Conservation (phyloP, 2,797 vertebrate species). For the Neosilurus mollespiculum region DNA sequence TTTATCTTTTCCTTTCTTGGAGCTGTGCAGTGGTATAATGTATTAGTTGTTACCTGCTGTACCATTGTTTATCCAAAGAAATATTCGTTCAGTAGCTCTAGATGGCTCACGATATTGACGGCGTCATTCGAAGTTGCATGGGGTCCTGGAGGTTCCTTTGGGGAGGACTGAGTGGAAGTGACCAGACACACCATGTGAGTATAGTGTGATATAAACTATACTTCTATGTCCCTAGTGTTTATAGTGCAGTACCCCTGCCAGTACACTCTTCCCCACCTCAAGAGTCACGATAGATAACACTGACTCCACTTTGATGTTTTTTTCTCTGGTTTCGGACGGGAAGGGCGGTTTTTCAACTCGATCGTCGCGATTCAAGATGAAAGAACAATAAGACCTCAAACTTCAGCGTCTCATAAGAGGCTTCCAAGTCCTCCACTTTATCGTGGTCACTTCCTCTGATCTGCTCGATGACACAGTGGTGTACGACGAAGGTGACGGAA, state of each 20-base stretch:
- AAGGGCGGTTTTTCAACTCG: constrained; percentile 60
- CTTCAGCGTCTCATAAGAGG: constrained; percentile 65
- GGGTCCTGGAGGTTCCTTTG: neutral
- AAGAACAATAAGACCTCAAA: constrained; percentile 72
- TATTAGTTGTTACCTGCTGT: neutral
- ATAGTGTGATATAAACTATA: neutral
- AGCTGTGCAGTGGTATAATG: neutral
- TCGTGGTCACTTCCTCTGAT: constrained; percentile 62
- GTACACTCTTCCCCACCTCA: neutral
- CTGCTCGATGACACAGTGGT: constrained; percentile 57
- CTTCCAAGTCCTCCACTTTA: constrained; percentile 63
- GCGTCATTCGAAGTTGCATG: neutral
- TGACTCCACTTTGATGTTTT: constrained; percentile 31
- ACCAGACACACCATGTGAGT: neutral
- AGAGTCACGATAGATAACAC: neutral
- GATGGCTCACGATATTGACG: neutral
- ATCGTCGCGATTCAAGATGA: constrained; percentile 79
- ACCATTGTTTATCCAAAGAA: neutral
- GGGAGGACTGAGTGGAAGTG: neutral
- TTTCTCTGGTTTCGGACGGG: constrained; percentile 10
- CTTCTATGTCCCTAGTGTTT: neutral
- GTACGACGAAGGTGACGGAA: constrained; percentile 51
- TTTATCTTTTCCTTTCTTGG: neutral
- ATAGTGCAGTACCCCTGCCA: neutral
- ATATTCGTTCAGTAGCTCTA: neutral